phyloP scores from a whole-genome alignment of 2,797 vertebrate genomes.

The Setipinna tenuifilis region DNA sequence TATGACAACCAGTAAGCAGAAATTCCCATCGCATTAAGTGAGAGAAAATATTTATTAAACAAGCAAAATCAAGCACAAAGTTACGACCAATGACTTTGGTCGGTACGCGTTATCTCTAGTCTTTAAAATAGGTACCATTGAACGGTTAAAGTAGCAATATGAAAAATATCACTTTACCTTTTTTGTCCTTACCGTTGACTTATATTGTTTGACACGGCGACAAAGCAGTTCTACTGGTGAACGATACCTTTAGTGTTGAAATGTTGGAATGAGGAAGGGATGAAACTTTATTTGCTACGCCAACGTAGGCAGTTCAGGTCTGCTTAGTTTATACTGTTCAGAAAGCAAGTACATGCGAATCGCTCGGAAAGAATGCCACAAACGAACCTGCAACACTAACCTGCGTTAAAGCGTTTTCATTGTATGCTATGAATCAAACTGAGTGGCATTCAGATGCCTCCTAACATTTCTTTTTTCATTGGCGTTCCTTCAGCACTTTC shows the following conservation, averaged over 20 bases:
- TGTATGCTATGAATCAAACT: not conserved
- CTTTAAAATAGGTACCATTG: no score
- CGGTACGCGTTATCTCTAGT: no score
- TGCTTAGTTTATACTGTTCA: no score
- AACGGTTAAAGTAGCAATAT: no score
- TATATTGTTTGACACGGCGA: not conserved
- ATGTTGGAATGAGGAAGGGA: not conserved
- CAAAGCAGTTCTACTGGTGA: not conserved
- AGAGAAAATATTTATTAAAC: not conserved
- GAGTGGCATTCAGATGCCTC: not conserved
- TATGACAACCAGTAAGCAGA: not conserved
- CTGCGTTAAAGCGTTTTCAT: not conserved
- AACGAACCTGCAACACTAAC: not conserved
- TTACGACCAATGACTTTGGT: no score
- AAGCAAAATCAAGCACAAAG: no score
- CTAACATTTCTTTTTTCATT: not conserved
- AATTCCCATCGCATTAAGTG: not conserved
- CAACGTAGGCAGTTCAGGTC: no score
- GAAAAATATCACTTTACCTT: not conserved
- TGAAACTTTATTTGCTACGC: no score
- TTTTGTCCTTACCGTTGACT: not conserved
- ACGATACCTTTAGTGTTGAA: not conserved
- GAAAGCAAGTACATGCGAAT: not conserved
- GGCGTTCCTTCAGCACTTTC: constrained; percentile 62
- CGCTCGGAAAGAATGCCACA: not conserved